Percentiles rank a stretch among this genome's conserved stretches.
phyloP scores from a whole-genome alignment of 2,888 invertebrate genomes.

The Oxystoma pomonae region DNA sequence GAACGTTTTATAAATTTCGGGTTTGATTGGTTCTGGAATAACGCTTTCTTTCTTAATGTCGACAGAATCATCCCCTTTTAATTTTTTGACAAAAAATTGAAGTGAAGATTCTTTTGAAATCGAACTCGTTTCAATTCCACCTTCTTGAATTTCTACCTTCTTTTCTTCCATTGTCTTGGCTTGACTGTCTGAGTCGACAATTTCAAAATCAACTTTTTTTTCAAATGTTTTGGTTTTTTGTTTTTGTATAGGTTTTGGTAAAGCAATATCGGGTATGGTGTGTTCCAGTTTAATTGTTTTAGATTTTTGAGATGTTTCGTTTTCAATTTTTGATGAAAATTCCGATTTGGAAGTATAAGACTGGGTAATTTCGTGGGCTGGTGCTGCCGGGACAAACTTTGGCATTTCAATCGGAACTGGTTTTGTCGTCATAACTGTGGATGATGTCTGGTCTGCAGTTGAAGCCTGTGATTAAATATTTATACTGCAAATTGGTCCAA shows the following conservation, averaged over 20 bases:
- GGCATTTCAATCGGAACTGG: slow-evolving; percentile 29
- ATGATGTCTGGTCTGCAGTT: slow-evolving; percentile 38
- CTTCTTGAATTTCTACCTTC: slow-evolving; percentile 32
- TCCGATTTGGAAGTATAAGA: slow-evolving; percentile 39
- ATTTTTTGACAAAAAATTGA: slow-evolving; percentile 63
- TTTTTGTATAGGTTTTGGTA: slow-evolving; percentile 34
- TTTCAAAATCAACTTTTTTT: slow-evolving; percentile 35
- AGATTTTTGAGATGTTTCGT: slow-evolving; percentile 41
- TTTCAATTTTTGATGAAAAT: slow-evolving; percentile 40
- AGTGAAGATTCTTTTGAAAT: slow-evolving; percentile 62
- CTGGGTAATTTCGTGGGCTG: slow-evolving; percentile 34
- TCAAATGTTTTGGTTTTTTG: no score
- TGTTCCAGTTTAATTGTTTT: slow-evolving; percentile 43
- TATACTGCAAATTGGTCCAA: slow-evolving; percentile 11
- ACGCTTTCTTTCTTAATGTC: slow-evolving; percentile 44
- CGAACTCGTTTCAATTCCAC: slow-evolving; percentile 53
- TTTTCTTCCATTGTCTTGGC: slow-evolving; percentile 31
- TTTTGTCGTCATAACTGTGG: slow-evolving; percentile 31
- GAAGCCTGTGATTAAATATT: slow-evolving; percentile 36
- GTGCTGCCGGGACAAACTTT: slow-evolving; percentile 27
- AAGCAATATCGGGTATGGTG: slow-evolving; percentile 38
- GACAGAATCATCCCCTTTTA: slow-evolving; percentile 50
- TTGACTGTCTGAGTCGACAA: slow-evolving; percentile 22
- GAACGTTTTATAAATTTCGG: slow-evolving; percentile 47
- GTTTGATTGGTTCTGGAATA: slow-evolving; percentile 40